Evolutionary conservation across 1,140 invertebrate genomes (phyloP).

Genomic region (Ips nitidus): DNA sequence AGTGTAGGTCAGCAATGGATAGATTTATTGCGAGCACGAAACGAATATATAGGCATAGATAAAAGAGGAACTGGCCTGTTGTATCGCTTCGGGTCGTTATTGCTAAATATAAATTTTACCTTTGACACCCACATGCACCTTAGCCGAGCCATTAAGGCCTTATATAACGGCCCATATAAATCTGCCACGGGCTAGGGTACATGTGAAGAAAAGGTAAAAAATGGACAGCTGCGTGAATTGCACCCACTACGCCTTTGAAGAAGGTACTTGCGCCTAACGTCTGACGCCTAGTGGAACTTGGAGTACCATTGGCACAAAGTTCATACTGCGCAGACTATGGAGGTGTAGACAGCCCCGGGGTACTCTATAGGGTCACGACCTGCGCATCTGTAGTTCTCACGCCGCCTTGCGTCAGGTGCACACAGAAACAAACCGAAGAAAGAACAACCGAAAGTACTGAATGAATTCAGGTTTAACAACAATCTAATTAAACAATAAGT

Average conservation of each 20-base stretch:
- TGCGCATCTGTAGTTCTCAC: background rate
- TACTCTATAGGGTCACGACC: background rate
- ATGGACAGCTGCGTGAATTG: constrained; percentile 2
- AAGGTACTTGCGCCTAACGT: background rate
- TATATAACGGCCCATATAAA: constrained; percentile 37
- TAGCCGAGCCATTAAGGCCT: constrained; percentile 27
- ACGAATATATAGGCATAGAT: constrained; percentile 20
- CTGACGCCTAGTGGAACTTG: background rate
- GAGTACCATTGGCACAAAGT: background rate
- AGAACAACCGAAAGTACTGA: background rate
- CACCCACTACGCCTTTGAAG: background rate
- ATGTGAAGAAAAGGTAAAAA: constrained; percentile 16
- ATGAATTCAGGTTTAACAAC: background rate
- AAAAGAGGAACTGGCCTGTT: constrained; percentile 17
- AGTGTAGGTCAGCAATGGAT: constrained; percentile 23
- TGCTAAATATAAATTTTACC: constrained; percentile 32
- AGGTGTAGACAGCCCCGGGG: background rate
- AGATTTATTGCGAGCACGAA: constrained; percentile 14
- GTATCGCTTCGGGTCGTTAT: constrained; percentile 28
- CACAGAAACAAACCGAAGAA: background rate
- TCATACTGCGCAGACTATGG: background rate
- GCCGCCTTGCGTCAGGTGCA: background rate
- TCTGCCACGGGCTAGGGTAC: constrained; percentile 27
- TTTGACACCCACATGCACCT: constrained; percentile 32
- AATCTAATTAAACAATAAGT: no score